Base-by-base conservation (phyloP, 2,113 vertebrate genomes). In the Corythornis vintsioides region DNA sequence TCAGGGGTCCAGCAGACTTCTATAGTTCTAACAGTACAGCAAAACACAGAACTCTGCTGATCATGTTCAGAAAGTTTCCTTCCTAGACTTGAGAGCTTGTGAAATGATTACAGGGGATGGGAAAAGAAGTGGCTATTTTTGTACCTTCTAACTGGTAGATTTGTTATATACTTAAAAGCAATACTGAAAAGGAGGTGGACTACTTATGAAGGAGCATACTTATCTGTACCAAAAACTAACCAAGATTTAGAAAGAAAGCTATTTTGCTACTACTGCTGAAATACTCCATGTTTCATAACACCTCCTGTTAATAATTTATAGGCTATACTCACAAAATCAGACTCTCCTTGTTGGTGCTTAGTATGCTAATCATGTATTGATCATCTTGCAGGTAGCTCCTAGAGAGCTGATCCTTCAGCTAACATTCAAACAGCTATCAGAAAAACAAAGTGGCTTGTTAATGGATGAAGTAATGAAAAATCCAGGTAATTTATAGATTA, bases 281-380 rank as follows among this genome's bases (percentile, higher is more conserved):
- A 61, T 87, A 81, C 3, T 42, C 9, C 66, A 71, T 81, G 33
- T 72, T 63, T 71, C 38, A 9, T 57, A 76, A 72, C 35, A 77
- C 43, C 8, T 88, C 48, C 40, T 48, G 24, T 35, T 82, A 72
- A 69, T 71, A 11, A 52, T 52, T 88, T 82, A 38, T 6, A 82
- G 29, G 55, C 43, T 52, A 61, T 25, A 40, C 59, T 43, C 2
- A 8, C 64, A 89, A 83, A 94, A 52, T 14, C n/a, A 76, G 42
- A 78, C 33, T 76, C 15, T 71, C n/a, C 87, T 64, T 75, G 38
- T 40, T 55, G 29, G 11, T 50, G 35, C 33, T 88, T 89, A 84
- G 69, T 94, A 92, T 91, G 42, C n/a, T 88, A 86, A 94, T 65
- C 16, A 12, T 40, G 24, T 80, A 94, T 93, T 72, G 78, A 96